phyloP scores from a whole-genome alignment of 2,113 vertebrate genomes.

The Aspidoscelis tigris region DNA sequence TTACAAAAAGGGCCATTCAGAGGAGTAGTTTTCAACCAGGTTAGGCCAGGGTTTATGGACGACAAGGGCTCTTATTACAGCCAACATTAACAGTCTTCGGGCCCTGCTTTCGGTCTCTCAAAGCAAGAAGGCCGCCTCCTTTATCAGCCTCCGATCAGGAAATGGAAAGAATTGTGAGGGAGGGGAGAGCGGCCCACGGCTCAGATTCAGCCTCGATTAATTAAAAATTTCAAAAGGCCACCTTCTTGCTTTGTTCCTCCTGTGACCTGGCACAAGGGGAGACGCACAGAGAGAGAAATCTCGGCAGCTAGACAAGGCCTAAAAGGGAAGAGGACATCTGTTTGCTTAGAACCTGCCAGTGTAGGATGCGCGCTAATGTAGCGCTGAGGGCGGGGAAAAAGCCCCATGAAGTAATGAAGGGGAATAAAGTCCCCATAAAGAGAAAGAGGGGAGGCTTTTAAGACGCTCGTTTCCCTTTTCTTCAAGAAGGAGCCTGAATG shows the following conservation, averaged over 20 bases:
- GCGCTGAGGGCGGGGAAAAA: slow-evolving; percentile 33
- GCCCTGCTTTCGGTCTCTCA: slow-evolving; percentile 67
- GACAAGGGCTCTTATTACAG: slow-evolving; percentile 69
- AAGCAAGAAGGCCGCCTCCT: slow-evolving; percentile 59
- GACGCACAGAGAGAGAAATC: neutral
- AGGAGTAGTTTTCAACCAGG: slow-evolving; percentile 32
- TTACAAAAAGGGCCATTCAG: neutral
- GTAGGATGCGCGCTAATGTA: slow-evolving; percentile 12
- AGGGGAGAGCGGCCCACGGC: slow-evolving; percentile 47
- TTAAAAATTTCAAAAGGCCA: slow-evolving; percentile 58
- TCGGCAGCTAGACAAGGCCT: neutral
- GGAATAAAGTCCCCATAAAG: slow-evolving; percentile 12
- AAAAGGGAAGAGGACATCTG: neutral
- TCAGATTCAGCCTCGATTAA: slow-evolving; percentile 73
- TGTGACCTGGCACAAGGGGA: neutral
- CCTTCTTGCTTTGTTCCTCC: neutral
- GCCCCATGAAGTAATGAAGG: slow-evolving; percentile 44
- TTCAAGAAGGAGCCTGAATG: neutral
- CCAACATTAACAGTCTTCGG: neutral
- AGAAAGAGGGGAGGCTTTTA: neutral
- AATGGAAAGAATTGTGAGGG: slow-evolving; percentile 55
- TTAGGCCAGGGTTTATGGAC: slow-evolving; percentile 44
- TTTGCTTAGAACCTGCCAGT: neutral
- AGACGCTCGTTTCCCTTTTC: slow-evolving; percentile 9
- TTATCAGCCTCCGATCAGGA: slow-evolving; percentile 65